These are phyloP conservation scores for Leptestheria dahalacensis DNA, from an alignment of 1,140 invertebrate species.

Conservation along the genomic window DNA sequence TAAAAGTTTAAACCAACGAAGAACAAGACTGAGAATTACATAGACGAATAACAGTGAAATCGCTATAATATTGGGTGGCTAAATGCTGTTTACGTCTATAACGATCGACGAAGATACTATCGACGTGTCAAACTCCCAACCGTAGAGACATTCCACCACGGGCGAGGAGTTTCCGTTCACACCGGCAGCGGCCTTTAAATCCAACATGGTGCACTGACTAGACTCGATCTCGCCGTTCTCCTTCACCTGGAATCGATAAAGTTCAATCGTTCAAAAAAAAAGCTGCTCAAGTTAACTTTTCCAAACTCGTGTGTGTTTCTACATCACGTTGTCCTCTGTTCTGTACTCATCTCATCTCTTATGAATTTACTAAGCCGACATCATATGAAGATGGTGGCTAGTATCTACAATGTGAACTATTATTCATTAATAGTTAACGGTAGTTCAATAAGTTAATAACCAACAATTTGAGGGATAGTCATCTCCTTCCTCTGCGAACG, in stretches of 20 bases:
- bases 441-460: too few species aligned
- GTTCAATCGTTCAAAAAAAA: background rate
- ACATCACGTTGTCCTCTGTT: too few species aligned
- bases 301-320: too few species aligned
- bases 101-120: conserved; percentile 57
- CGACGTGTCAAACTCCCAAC: conserved; percentile 61
- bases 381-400: too few species aligned
- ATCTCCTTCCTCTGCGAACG: conserved; percentile 18
- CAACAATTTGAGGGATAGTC: background rate
- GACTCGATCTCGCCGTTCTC: conserved; percentile 4
- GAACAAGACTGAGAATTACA: background rate
- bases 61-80: background rate
- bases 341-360: too few species aligned
- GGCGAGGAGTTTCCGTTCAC: background rate
- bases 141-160: conserved; percentile 46
- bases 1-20: conserved; percentile 10
- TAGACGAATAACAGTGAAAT: background rate
- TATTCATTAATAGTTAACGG: too few species aligned
- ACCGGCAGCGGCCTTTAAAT: background rate
- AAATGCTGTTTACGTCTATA: conserved; percentile 47
- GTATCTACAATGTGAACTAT: too few species aligned
- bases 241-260: background rate
- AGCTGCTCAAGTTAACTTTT: too few species aligned
- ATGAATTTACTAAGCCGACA: too few species aligned
- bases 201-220: conserved; percentile 8